Evolutionary conservation across 2,888 invertebrate genomes (phyloP), one percentile per base, ranked within the genome.

Genomic region (Sesia bembeciformis): DNA sequence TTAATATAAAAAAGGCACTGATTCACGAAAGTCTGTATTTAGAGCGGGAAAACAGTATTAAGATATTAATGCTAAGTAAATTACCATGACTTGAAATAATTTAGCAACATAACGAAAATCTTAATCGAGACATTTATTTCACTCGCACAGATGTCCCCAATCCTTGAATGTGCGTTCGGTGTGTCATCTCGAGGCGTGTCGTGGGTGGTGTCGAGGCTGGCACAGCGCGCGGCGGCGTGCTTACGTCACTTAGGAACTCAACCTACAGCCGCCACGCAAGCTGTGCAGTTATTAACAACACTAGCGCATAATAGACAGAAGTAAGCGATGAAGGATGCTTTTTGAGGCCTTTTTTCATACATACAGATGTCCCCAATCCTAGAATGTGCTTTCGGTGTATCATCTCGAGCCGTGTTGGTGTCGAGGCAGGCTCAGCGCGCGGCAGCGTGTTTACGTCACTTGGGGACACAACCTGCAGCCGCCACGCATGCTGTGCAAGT

Each of bases 141-240:
- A 23, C 23, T 23, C 23, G 5, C n/a, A 7, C 63, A 86, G 86
- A 79, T 83, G 79, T 78, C 84, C 0, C 59, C 65, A 3, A 78
- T 81, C n/a, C 58, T 86, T 49, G 81, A 80, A 61, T 68, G 70
- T 51, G 84, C 85, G 58, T 88, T 86, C 70, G 83, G 84, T 0
- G 68, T 70, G 5, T 65, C 70, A 8, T 80, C 81, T 3, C 70
- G 74, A 55, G 84, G 84, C 57, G 81, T 75, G 42, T 62, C 65
- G 59, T 87, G 88, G 88, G 72, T 72, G 58, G 78, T 80, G 64
- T 60, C 71, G 8, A 74, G 77, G 39, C 74, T 84, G 57, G 78
- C 81, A 58, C 63, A 66, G 5, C 82, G 87, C 57, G 84, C 78
- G 51, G 75, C 63, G 52, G 57, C 76, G 7, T 72, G 75, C 50